phyloP scores from a whole-genome alignment of 2,888 invertebrate species.

The Epinotia demarniana region DNA sequence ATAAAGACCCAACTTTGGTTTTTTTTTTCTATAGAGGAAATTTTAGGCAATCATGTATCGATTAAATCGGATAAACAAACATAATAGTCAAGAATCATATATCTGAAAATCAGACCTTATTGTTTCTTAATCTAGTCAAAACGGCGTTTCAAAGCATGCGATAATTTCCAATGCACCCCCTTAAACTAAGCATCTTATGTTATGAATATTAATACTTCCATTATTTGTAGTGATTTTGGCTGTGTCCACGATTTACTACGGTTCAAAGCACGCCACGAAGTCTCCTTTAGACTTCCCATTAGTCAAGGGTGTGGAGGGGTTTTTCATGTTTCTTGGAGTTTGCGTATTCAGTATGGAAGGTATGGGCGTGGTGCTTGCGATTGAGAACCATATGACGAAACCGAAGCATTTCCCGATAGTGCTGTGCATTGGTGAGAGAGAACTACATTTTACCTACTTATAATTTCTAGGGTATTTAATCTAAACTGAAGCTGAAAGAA shows the following conservation, averaged over 20 bases:
- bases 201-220: neutral
- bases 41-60: too few species aligned
- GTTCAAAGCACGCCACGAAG: constrained; percentile 26
- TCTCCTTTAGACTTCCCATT: constrained; percentile 50
- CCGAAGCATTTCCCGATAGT: constrained; percentile 60
- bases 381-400: constrained; percentile 65
- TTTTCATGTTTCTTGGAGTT: constrained; percentile 75
- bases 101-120: too few species aligned
- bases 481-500: too few species aligned
- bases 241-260: constrained; percentile 57
- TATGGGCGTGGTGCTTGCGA: constrained; percentile 58
- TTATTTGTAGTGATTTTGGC: constrained; percentile 54
- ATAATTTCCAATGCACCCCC: too few species aligned
- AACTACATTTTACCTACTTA: neutral
- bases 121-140: too few species aligned
- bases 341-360: constrained; percentile 82
- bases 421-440: constrained; percentile 55
- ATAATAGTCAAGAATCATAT: too few species aligned
- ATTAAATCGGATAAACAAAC: too few species aligned
- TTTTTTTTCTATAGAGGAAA: too few species aligned
- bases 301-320: constrained; percentile 50
- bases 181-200: too few species aligned
- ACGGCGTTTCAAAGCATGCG: too few species aligned
- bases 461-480: neutral
- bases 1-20: too few species aligned